Conservation (phyloP, 2,888 invertebrate genomes). For the Poecilus cupreus region DNA sequence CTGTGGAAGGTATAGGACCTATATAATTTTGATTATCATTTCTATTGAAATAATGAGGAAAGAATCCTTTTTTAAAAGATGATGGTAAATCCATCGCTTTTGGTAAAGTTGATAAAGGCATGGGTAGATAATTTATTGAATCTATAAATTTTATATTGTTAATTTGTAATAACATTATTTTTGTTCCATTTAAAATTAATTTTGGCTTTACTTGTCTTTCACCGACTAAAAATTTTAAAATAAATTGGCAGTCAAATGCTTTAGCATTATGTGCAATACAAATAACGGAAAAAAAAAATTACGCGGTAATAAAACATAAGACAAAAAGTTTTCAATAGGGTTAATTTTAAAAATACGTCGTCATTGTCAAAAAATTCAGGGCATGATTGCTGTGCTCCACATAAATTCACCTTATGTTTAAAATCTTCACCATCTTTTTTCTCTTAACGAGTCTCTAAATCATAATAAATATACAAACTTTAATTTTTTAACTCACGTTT, state of each 20-base stretch:
- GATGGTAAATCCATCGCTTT: no score
- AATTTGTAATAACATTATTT: slow-evolving; percentile 8
- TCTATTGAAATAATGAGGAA: slow-evolving; percentile 63
- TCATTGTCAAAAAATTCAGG: no score
- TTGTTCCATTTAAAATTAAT: slow-evolving; percentile 15
- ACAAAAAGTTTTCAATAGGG: slow-evolving; percentile 1
- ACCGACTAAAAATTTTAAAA: no score
- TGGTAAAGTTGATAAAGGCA: slow-evolving; percentile 61
- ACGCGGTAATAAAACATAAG: slow-evolving; percentile 12
- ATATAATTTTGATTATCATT: slow-evolving; percentile 64
- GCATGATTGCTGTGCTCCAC: no score
- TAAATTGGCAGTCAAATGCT: no score
- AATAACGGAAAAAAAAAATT: slow-evolving; percentile 2
- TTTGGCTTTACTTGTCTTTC: slow-evolving; percentile 4
- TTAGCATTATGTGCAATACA: no score
- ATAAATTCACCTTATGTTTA: no score
- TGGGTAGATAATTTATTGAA: no score
- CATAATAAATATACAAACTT: no score
- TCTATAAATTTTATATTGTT: slow-evolving; percentile 58
- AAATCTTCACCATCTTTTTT: no score
- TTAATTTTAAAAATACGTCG: background rate
- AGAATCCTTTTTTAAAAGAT: slow-evolving; percentile 63
- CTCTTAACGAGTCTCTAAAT: no score
- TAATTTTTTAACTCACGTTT: background rate
- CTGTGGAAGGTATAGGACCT: slow-evolving; percentile 61